Conservation (phyloP, 2,888 invertebrate species). For the Fabriciana adippe region DNA sequence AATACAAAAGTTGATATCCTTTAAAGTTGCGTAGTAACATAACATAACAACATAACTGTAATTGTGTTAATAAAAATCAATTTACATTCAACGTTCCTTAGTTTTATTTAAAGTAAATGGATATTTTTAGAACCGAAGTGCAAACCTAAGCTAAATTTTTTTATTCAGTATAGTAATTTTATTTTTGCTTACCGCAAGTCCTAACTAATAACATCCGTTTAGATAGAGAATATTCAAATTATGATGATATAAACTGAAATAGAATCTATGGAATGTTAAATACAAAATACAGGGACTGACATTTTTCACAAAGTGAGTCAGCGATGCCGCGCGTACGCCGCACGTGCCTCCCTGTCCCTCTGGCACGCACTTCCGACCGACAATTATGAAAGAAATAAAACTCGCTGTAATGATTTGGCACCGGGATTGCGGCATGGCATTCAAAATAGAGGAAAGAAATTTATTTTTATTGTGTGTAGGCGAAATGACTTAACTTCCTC, state of each 20-base stretch:
- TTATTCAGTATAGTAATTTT: too few species aligned
- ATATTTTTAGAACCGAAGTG: too few species aligned
- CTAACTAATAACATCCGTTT: too few species aligned
- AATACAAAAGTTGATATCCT: too few species aligned
- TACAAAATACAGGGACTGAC: not conserved
- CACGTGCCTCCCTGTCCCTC: slow-evolving; percentile 5
- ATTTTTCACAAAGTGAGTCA: slow-evolving; percentile 18
- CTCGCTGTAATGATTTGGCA: slow-evolving; percentile 33
- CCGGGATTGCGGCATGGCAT: slow-evolving; percentile 30
- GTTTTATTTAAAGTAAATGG: too few species aligned
- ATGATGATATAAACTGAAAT: not conserved
- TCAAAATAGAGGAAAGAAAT: slow-evolving; percentile 36
- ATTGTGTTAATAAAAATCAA: too few species aligned
- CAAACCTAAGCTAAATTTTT: too few species aligned
- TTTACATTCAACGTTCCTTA: too few species aligned
- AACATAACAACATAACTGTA: too few species aligned
- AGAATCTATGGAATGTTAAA: not conserved
- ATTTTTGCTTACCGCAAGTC: too few species aligned
- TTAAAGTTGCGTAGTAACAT: too few species aligned
- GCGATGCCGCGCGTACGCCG: slow-evolving; percentile 10
- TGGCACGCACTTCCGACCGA: slow-evolving; percentile 33
- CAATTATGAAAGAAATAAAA: slow-evolving; percentile 20
- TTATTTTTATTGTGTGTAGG: slow-evolving; percentile 37
- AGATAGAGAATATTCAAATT: not conserved
- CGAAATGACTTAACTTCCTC: slow-evolving; percentile 38